phyloP scores from a whole-genome alignment of 1,140 invertebrate species.

The Drosophila bocqueti region DNA sequence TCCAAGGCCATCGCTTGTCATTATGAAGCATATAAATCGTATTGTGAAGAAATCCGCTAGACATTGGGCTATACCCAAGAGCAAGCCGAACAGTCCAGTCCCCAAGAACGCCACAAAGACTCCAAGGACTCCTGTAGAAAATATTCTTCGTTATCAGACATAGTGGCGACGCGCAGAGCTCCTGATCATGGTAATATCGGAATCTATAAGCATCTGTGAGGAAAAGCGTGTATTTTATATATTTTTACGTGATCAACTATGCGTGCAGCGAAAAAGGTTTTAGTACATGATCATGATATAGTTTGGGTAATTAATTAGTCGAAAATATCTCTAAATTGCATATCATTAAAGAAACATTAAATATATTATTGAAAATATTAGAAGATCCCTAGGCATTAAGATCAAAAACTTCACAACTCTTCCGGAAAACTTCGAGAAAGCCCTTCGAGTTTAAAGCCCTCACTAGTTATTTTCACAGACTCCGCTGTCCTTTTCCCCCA shows the following conservation, averaged over 20 bases:
- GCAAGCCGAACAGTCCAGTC: too few species aligned
- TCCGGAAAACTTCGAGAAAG: not conserved
- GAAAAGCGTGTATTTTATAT: not conserved
- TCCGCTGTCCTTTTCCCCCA: not conserved
- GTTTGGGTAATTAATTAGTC: not conserved
- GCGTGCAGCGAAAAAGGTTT: not conserved
- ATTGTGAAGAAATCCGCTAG: not conserved
- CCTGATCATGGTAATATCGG: too few species aligned
- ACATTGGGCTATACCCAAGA: not conserved
- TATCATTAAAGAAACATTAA: too few species aligned
- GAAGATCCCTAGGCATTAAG: too few species aligned
- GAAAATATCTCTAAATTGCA: not conserved
- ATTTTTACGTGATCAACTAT: not conserved
- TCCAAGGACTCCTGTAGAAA: not conserved
- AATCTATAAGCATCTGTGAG: not conserved
- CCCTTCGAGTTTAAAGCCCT: not conserved
- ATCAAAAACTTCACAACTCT: not conserved
- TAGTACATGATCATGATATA: not conserved
- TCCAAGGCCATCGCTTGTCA: not conserved
- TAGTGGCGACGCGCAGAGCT: too few species aligned
- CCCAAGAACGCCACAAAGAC: not conserved
- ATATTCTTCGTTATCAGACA: too few species aligned
- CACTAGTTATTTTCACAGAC: slow-evolving; percentile 11
- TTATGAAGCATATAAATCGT: not conserved
- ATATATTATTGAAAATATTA: too few species aligned